Evolutionary conservation across 1,140 invertebrate species (phyloP).

Genomic region (Bombus picipes): DNA sequence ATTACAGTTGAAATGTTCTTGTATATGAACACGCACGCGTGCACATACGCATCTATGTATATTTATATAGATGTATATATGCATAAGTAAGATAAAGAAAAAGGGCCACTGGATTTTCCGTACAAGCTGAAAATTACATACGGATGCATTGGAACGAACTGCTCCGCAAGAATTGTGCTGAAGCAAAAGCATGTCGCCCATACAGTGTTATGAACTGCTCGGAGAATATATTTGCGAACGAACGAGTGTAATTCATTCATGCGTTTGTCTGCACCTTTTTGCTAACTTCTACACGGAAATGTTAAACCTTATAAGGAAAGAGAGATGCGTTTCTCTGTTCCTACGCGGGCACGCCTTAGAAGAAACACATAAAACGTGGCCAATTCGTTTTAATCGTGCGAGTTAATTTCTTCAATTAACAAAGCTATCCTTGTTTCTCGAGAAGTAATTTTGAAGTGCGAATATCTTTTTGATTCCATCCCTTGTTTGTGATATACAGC

Average conservation of each 20-base stretch:
- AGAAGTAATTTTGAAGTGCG: not conserved
- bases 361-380: not conserved
- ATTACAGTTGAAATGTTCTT: slow-evolving; percentile 56
- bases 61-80: not conserved
- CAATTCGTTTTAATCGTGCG: not conserved
- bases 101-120: slow-evolving; percentile 62
- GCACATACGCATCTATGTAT: too few relatives aligned
- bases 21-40: not conserved
- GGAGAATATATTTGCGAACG: slow-evolving; percentile 58
- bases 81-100: slow-evolving; percentile 19
- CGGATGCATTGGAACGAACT: slow-evolving; percentile 57
- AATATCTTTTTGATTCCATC: not conserved
- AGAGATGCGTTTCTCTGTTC: not conserved
- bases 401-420: not conserved
- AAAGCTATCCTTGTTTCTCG: not conserved
- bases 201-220: slow-evolving; percentile 34
- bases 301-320: slow-evolving; percentile 24
- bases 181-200: slow-evolving; percentile 44
- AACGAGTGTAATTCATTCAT: slow-evolving; percentile 58
- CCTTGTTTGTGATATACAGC: not conserved
- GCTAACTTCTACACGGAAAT: slow-evolving; percentile 21
- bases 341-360: not conserved
- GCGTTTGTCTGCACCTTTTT: slow-evolving; percentile 55
- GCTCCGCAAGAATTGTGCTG: slow-evolving; percentile 45
- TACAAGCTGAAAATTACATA: slow-evolving; percentile 63